Conservation (phyloP, 1,140 invertebrate species). For the Drosophila ogumai region DNA sequence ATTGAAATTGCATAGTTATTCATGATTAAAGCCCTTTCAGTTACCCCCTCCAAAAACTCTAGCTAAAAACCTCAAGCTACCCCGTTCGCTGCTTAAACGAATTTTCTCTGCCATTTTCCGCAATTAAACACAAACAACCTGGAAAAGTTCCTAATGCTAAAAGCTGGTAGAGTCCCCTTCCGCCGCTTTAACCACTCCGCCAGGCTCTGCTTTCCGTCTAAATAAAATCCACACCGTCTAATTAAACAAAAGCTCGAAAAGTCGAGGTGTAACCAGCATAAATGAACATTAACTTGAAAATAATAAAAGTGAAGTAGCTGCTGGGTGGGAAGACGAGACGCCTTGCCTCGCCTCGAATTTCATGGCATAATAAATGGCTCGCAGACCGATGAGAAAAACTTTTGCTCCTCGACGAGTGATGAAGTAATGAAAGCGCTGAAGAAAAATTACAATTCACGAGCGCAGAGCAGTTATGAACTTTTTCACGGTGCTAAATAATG, state of each 20-base stretch:
- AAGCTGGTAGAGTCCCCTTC: constrained; percentile 34
- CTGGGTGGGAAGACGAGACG: background rate
- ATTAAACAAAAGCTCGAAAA: constrained; percentile 79
- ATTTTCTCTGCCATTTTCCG: constrained; percentile 47
- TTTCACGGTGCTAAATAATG: constrained; percentile 82
- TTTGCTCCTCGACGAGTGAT: constrained; percentile 49
- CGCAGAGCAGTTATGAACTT: constrained; percentile 79
- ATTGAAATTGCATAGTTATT: constrained; percentile 13
- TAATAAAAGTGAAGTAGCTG: constrained; percentile 71
- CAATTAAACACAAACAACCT: constrained; percentile 75
- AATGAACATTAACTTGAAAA: constrained; percentile 83
- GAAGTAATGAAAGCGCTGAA: constrained; percentile 80
- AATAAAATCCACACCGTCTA: constrained; percentile 79
- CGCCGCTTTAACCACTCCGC: constrained; percentile 22
- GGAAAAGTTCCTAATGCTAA: constrained; percentile 42
- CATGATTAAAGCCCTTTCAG: constrained; percentile 1
- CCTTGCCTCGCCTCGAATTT: constrained; percentile 66
- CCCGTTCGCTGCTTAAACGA: constrained; percentile 10
- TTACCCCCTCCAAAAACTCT: background rate
- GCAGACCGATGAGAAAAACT: constrained; percentile 59
- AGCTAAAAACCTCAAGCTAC: background rate
- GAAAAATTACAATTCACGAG: constrained; percentile 83
- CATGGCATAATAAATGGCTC: constrained; percentile 80
- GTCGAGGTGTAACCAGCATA: constrained; percentile 81
- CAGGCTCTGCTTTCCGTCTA: constrained; percentile 25